Percentiles rank a stretch among this genome's conserved stretches.
Evolutionary conservation across 2,888 invertebrate species (phyloP).

Genomic region (Xestia sexstrigata): DNA sequence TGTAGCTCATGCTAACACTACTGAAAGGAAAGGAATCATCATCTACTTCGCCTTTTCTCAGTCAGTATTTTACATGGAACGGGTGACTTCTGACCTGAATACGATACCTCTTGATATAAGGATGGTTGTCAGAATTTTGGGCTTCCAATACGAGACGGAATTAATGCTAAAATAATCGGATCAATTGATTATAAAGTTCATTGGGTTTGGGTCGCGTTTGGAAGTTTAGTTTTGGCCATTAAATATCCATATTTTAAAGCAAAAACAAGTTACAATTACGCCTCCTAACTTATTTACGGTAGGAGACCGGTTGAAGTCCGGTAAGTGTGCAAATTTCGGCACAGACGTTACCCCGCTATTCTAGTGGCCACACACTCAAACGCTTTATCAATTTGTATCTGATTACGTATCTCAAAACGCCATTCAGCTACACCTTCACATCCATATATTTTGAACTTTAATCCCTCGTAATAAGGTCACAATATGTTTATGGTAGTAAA

Average conservation of each 20-base stretch:
- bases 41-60: not conserved
- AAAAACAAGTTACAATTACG: too few species aligned
- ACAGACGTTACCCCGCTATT: not conserved
- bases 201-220: too few species aligned
- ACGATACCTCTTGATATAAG: not conserved
- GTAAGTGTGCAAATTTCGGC: too few species aligned
- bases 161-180: too few species aligned
- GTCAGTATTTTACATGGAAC: too few species aligned
- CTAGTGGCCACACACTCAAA: constrained; percentile 6
- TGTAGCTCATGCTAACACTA: not conserved
- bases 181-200: too few species aligned
- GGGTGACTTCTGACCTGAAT: too few species aligned
- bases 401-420: constrained; percentile 35
- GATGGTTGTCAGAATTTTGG: not conserved
- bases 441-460: constrained; percentile 47
- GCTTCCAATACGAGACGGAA: too few species aligned
- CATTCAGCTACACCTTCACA: constrained; percentile 9
- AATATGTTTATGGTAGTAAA: constrained; percentile 11
- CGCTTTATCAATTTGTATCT: constrained; percentile 21
- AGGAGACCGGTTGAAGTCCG: too few species aligned
- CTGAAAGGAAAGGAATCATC: not conserved
- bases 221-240: too few species aligned
- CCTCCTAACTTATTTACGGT: too few species aligned
- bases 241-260: too few species aligned
- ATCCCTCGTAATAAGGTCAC: constrained; percentile 38